phyloP scores from a whole-genome alignment of 2,113 vertebrate genomes.

The Cyanocitta stelleri region DNA sequence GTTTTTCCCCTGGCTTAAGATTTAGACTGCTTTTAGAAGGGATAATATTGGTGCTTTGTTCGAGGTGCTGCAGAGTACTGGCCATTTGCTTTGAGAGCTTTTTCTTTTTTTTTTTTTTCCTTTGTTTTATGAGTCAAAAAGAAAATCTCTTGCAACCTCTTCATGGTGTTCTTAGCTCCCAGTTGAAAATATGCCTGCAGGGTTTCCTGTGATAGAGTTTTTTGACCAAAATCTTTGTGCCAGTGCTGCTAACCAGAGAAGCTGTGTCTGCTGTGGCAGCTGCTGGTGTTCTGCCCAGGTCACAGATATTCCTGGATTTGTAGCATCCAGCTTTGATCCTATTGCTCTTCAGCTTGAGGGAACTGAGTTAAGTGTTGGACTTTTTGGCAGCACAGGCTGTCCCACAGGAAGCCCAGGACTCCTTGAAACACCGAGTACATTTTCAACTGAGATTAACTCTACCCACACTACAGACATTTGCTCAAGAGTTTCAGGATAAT shows the following conservation, averaged over 20 bases:
- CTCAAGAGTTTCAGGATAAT: background rate
- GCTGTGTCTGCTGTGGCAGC: background rate
- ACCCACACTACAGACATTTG: background rate
- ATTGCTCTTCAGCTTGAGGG: background rate
- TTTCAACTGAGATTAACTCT: background rate
- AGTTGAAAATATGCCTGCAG: background rate
- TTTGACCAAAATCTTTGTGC: background rate
- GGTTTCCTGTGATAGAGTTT: background rate
- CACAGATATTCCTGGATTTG: background rate
- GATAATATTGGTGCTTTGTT: background rate
- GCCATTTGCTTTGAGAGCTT: background rate
- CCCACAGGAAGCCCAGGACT: background rate
- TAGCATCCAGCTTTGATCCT: background rate
- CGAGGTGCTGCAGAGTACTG: background rate
- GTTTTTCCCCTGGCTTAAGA: accelerated
- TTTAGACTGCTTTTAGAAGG: background rate
- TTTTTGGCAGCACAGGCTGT: background rate
- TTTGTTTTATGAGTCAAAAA: background rate
- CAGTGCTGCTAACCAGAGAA: background rate
- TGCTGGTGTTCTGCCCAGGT: background rate
- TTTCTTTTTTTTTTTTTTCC: background rate
- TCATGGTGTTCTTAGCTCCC: background rate
- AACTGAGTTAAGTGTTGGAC: background rate
- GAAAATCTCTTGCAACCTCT: background rate
- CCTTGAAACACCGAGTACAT: background rate